Conservation (phyloP, 2,113 vertebrate species). For the Oryzias melastigma region DNA sequence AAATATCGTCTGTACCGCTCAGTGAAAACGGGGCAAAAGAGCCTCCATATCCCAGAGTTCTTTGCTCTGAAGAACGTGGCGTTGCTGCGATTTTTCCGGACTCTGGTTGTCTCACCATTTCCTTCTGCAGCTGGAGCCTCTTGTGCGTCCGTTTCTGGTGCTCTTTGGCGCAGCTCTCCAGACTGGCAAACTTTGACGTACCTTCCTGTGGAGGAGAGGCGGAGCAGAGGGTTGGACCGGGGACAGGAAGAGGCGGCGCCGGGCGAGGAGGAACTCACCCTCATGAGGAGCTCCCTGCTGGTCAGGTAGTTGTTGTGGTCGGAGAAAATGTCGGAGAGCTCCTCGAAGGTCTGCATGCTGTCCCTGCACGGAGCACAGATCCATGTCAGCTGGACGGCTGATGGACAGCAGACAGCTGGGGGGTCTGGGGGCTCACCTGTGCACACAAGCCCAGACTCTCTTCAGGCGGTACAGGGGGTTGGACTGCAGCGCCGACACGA, state of each 20-base stretch:
- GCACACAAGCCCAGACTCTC: conserved; percentile 85
- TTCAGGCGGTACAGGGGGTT: conserved; percentile 94
- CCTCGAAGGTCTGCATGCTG: conserved; percentile 88
- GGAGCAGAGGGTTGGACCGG: background rate
- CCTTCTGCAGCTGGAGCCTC: conserved; percentile 89
- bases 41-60: too few relatives aligned
- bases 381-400: background rate
- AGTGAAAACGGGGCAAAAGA: too few relatives aligned
- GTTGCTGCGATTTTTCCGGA: too few relatives aligned
- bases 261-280: conserved; percentile 75
- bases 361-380: conserved; percentile 75
- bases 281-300: conserved; percentile 92
- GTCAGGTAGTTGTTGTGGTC: conserved; percentile 93
- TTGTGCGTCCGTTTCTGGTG: conserved; percentile 93
- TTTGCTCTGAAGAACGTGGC: too few relatives aligned
- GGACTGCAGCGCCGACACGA: conserved; percentile 92
- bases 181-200: conserved; percentile 93
- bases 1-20: too few relatives aligned
- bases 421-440: conserved; percentile 81
- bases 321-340: conserved; percentile 94
- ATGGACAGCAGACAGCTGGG: background rate
- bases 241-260: too few relatives aligned
- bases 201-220: conserved; percentile 81
- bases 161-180: conserved; percentile 91
- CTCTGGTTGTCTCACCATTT: conserved; percentile 78